Evolutionary conservation across 2,797 vertebrate species (phyloP).

Genomic region (Sebastes flavidus): DNA sequence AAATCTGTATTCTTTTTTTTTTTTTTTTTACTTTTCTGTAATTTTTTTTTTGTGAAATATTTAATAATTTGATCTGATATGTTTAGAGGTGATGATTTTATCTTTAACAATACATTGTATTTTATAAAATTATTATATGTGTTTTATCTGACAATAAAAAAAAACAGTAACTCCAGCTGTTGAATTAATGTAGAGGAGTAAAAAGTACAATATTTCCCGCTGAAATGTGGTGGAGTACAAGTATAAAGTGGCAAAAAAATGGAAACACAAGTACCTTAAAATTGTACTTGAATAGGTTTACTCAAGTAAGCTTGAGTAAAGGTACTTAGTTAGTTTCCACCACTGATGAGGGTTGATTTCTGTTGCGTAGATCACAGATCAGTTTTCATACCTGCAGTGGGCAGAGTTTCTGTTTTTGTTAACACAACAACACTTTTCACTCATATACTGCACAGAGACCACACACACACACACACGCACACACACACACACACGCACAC

Average conservation of each 20-base stretch:
- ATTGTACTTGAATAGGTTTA: too few relatives aligned
- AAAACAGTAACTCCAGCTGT: background rate
- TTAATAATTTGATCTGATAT: background rate
- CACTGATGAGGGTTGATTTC: background rate
- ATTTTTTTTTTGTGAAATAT: too few relatives aligned
- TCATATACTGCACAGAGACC: slow-evolving; percentile 15
- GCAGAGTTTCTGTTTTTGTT: background rate
- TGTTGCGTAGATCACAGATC: background rate
- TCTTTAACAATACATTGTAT: background rate
- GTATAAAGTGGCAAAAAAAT: background rate
- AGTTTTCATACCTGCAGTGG: background rate
- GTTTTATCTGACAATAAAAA: background rate
- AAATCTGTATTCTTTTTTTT: background rate
- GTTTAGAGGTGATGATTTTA: background rate
- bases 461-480: slow-evolving; percentile 12
- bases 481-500: slow-evolving; percentile 9
- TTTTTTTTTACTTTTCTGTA: background rate
- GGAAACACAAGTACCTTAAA: too few relatives aligned
- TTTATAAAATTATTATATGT: too few relatives aligned
- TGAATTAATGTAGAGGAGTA: background rate
- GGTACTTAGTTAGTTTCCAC: background rate
- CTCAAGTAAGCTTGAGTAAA: background rate
- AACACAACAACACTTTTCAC: background rate
- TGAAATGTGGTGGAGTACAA: background rate
- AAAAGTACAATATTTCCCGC: background rate